Conservation (phyloP, 2,888 invertebrate species). For the Aspidiotus rigidus region DNA sequence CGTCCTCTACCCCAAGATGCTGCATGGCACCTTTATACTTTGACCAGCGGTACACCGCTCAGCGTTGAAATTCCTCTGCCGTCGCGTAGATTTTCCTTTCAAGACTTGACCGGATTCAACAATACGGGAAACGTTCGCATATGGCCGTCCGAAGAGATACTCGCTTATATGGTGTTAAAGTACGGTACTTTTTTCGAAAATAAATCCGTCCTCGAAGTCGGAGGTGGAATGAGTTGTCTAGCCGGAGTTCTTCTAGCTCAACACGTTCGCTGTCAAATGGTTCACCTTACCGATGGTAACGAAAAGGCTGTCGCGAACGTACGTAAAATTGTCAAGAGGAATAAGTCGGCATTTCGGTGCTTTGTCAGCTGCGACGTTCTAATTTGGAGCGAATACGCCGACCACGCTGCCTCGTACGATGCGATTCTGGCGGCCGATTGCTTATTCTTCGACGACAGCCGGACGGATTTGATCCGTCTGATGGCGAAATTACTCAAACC, state of each 20-base stretch:
- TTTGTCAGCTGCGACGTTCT: conserved; percentile 44
- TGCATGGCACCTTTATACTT: conserved; percentile 8
- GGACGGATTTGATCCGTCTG: conserved; percentile 57
- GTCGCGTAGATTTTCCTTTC: conserved; percentile 55
- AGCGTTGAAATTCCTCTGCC: conserved; percentile 52
- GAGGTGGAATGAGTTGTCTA: conserved; percentile 76
- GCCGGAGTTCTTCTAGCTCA: conserved; percentile 65
- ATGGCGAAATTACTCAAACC: conserved; percentile 54
- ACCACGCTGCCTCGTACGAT: conserved; percentile 49
- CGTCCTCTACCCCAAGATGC: background rate
- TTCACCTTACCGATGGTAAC: conserved; percentile 71
- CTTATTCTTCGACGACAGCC: conserved; percentile 65
- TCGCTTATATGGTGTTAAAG: conserved; percentile 58
- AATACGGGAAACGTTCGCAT: conserved; percentile 72
- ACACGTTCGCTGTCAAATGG: conserved; percentile 53
- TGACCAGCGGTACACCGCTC: background rate
- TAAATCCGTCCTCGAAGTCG: conserved; percentile 64
- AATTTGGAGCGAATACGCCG: conserved; percentile 46
- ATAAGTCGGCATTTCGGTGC: conserved; percentile 48
- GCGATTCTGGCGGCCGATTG: conserved; percentile 69
- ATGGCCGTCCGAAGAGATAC: conserved; percentile 69
- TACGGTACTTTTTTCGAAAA: conserved; percentile 56
- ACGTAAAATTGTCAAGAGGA: conserved; percentile 54
- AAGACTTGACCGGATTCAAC: conserved; percentile 68
- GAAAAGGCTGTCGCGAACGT: conserved; percentile 64